Conservation (phyloP, 2,888 invertebrate species). For the Pterostichus madidus region DNA sequence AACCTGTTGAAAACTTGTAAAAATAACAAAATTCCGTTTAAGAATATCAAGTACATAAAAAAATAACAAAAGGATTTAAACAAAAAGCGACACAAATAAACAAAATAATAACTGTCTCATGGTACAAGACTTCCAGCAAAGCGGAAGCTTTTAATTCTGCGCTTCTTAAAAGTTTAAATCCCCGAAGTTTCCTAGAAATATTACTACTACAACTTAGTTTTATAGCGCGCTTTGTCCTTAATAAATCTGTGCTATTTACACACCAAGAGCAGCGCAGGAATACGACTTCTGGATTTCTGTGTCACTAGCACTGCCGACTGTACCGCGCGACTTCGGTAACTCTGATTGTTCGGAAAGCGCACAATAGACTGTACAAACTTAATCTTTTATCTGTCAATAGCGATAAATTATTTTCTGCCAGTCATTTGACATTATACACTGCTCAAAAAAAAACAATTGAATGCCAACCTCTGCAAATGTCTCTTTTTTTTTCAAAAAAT, state of each 20-base stretch:
- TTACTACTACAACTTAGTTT: conserved; percentile 48
- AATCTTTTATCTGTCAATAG: conserved; percentile 15
- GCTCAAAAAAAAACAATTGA: too few species aligned
- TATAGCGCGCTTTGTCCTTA: conserved; percentile 44
- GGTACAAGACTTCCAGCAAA: conserved; percentile 30
- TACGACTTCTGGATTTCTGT: conserved; percentile 17
- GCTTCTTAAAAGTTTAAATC: conserved; percentile 48
- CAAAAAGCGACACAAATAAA: conserved; percentile 9
- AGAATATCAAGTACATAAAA: conserved; percentile 36
- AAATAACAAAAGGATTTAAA: conserved; percentile 20
- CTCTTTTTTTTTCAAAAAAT: too few species aligned
- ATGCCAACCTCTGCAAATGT: too few species aligned
- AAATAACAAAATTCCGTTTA: conserved; percentile 13
- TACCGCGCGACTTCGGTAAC: not conserved
- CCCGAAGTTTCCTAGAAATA: conserved; percentile 42
- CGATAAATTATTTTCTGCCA: not conserved
- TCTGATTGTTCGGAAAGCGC: conserved; percentile 1
- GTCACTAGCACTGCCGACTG: not conserved
- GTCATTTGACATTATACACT: too few species aligned
- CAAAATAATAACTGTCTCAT: conserved; percentile 24
- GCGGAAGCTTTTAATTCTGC: conserved; percentile 33
- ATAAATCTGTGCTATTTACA: conserved; percentile 52
- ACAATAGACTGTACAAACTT: not conserved
- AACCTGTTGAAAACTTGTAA: conserved; percentile 39
- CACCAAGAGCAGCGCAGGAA: not conserved